phyloP scores from a whole-genome alignment of 2,113 vertebrate genomes.

The Acanthisitta chloris region DNA sequence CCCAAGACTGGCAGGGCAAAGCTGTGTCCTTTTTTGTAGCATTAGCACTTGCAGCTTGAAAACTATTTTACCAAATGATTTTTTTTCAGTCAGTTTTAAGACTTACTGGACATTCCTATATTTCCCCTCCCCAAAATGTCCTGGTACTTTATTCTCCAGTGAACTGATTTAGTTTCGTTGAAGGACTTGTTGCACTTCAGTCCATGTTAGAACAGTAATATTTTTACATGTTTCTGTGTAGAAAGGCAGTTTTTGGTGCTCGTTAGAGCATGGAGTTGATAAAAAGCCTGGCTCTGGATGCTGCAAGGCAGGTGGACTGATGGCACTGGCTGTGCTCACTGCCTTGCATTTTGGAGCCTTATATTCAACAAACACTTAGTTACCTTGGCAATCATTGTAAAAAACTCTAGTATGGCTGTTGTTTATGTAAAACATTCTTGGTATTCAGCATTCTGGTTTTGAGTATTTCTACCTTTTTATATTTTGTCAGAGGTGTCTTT shows the following conservation, averaged over 20 bases:
- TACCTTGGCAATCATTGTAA: slow-evolving; percentile 29
- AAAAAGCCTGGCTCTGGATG: not conserved
- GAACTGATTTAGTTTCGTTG: slow-evolving; percentile 1
- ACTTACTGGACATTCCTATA: slow-evolving; percentile 35
- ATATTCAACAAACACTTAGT: not conserved
- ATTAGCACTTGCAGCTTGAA: not conserved
- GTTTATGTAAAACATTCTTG: slow-evolving; percentile 24
- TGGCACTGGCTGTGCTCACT: not conserved
- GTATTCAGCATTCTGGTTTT: slow-evolving; percentile 29
- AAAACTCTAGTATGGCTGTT: not conserved
- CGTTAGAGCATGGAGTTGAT: not conserved
- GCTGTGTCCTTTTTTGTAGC: not conserved
- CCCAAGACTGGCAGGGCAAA: not conserved
- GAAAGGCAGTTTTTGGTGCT: slow-evolving; percentile 32
- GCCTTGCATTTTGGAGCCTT: not conserved
- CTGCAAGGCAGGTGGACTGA: not conserved
- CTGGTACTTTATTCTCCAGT: slow-evolving; percentile 12
- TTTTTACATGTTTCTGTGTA: slow-evolving; percentile 52
- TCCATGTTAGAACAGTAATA: not conserved
- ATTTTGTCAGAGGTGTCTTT: slow-evolving; percentile 61
- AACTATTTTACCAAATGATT: not conserved
- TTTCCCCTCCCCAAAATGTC: not conserved
- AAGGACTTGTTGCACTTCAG: slow-evolving; percentile 62
- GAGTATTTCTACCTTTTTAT: slow-evolving; percentile 73
- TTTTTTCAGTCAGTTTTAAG: slow-evolving; percentile 21